Conservation (phyloP, 1,140 invertebrate genomes). For the Drosophila melanica region DNA sequence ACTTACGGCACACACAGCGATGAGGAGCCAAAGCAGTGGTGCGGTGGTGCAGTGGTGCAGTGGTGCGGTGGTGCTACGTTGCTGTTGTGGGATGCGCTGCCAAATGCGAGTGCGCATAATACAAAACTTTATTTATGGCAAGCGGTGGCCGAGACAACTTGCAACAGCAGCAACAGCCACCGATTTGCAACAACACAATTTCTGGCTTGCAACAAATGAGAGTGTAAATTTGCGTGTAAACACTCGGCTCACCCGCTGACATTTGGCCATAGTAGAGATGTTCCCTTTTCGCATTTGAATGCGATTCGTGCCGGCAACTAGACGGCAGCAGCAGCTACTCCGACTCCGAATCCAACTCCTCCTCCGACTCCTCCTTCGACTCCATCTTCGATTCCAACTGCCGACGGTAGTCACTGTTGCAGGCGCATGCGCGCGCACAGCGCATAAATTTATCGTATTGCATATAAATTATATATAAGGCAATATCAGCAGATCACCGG, state of each 20-base stretch:
- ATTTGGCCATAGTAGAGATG: slow-evolving; percentile 53
- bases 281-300: slow-evolving; percentile 26
- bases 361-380: neutral
- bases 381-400: neutral
- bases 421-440: slow-evolving; percentile 72
- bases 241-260: slow-evolving; percentile 83
- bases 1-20: slow-evolving; percentile 1
- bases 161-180: slow-evolving; percentile 53
- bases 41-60: slow-evolving; percentile 1
- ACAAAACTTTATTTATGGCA: slow-evolving; percentile 78
- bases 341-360: neutral
- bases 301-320: slow-evolving; percentile 35
- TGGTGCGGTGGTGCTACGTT: neutral
- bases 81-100: slow-evolving; percentile 79
- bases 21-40: neutral
- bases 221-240: slow-evolving; percentile 84
- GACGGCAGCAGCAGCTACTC: slow-evolving; percentile 4
- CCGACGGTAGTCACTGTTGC: slow-evolving; percentile 59
- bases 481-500: slow-evolving; percentile 67
- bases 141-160: slow-evolving; percentile 63
- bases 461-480: slow-evolving; percentile 83
- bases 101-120: slow-evolving; percentile 77
- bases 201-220: slow-evolving; percentile 79
- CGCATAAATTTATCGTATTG: slow-evolving; percentile 81
- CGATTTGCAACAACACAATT: slow-evolving; percentile 76